Base-by-base conservation (phyloP, 2,888 invertebrate genomes). In the Drosophila cognata region DNA sequence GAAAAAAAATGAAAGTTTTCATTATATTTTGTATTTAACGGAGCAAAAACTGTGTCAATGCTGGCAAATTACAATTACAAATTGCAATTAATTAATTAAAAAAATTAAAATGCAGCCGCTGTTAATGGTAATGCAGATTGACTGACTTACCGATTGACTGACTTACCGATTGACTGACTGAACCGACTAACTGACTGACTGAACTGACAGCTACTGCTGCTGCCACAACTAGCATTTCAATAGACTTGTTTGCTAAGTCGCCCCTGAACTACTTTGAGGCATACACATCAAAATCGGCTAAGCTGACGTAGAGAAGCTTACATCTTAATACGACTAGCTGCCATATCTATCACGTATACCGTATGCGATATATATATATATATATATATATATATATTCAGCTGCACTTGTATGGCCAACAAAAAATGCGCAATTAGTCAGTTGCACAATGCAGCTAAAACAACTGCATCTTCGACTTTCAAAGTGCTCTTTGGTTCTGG, bases 1-100 rank as follows among this genome's bases (percentile, higher is more conserved):
- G 8, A 7, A 57, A 56, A 38, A 57, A 50, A 77, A 62, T 58
- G 79, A 79, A 77, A 77, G 79, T 79, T 74, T 73, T 61, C 50
- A 57, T 59, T 33, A 50, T 28, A 60, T 59, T 50, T 36, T 25
- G 25, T 35, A 72, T 69, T 69, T 56, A 74, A 60, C 60, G 55
- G 59, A 38, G 62, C 43, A 59, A 72, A 78, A 88, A 81, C 84
- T 83, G 87, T 84, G 84, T 84, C 88, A 84, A 84, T 84, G 84
- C 71, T 88, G 86, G 86, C 81, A 83, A 75, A 88, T 84, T 84
- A 84, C 84, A 73, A 81, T 73, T 57, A 69, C 51, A 71, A 75
- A 83, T 86, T 86, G 84, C 81, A 88, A 83, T 84, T 88, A 88
- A 86, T 88, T 79, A 88, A 84, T 83, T 86, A 1, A 16, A 25